phyloP scores from a whole-genome alignment of 1,140 invertebrate species.

The Sarcophaga bullata region DNA sequence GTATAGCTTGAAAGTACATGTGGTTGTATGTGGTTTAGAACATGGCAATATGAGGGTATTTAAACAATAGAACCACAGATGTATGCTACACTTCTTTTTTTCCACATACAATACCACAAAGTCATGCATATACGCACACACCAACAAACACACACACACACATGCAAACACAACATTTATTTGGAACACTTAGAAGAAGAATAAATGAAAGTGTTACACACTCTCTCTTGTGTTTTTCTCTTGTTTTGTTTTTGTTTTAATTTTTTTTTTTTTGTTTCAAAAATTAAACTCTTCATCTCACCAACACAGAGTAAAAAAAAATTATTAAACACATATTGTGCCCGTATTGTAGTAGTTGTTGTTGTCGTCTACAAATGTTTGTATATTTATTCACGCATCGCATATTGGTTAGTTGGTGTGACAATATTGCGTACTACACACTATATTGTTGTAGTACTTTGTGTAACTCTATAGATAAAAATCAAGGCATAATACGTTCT shows the following conservation, averaged over 20 bases:
- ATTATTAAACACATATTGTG: no score
- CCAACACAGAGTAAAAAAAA: no score
- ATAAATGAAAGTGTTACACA: not conserved
- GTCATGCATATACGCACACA: not conserved
- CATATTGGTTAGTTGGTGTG: not conserved
- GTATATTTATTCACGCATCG: not conserved
- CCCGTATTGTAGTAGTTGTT: not conserved
- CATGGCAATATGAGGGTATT: slow-evolving; percentile 8
- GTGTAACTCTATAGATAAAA: no score
- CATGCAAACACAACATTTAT: not conserved
- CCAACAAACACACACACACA: no score
- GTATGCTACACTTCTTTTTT: not conserved
- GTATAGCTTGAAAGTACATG: not conserved
- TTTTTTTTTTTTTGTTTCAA: not conserved
- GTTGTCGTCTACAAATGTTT: not conserved
- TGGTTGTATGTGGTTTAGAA: not conserved
- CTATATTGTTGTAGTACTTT: not conserved
- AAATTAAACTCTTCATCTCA: not conserved
- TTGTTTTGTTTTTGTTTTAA: not conserved
- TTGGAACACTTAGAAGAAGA: not conserved
- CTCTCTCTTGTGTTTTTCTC: not conserved
- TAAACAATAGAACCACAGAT: slow-evolving; percentile 12
- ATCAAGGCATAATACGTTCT: no score
- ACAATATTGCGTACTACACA: not conserved
- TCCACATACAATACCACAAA: not conserved